A percentile compares a stretch with the other conserved stretches of the same genome.
These are phyloP conservation scores for Rugalucina vietnamica DNA, from an alignment of 2,888 invertebrate genomes.

Conservation along the genomic window DNA sequence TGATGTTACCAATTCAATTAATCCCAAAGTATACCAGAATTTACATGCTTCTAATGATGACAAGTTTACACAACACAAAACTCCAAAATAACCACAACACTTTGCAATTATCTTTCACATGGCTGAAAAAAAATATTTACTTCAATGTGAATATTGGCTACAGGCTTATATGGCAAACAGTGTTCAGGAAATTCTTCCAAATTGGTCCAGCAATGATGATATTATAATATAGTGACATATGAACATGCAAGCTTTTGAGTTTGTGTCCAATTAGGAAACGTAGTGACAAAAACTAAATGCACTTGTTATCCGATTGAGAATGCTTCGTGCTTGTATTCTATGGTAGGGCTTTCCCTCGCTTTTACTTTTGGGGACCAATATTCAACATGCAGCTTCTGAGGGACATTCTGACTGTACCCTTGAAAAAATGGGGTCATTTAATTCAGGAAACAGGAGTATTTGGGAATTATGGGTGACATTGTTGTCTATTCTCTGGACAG, in stretches of 20 bases:
- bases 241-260: neutral
- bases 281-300: no score
- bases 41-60: neutral
- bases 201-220: neutral
- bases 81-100: no score
- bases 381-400: no score
- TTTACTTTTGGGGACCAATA: no score
- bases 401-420: no score
- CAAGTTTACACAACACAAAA: neutral
- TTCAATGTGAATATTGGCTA: neutral
- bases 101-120: neutral
- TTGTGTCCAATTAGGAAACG: neutral
- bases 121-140: neutral
- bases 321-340: no score
- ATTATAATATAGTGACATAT: neutral
- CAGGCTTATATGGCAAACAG: neutral
- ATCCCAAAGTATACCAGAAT: neutral
- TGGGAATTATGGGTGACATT: no score
- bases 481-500: no score
- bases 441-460: no score
- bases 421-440: no score
- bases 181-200: neutral
- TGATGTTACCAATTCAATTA: slow-evolving; percentile 25
- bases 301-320: no score
- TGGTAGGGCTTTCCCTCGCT: no score